Conservation (phyloP, 2,113 vertebrate genomes). For the Corydoras sp. region DNA sequence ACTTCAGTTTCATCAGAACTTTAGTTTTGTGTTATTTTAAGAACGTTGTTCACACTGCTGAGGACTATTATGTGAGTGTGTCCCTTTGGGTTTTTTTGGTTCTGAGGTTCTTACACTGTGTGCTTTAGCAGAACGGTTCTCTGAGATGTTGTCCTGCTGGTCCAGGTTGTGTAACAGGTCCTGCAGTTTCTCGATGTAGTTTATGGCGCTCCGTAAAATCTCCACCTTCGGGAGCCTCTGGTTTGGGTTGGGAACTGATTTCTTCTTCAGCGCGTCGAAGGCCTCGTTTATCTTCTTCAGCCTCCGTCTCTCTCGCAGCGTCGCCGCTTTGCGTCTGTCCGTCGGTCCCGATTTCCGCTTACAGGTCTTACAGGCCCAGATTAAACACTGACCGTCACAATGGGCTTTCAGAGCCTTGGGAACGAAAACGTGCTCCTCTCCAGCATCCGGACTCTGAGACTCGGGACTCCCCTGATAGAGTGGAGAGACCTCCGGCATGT, state of each 20-base stretch:
- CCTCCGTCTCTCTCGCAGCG: conserved; percentile 83
- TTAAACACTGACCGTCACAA: conserved; percentile 89
- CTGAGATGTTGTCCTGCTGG: conserved; percentile 78
- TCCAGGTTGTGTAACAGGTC: conserved; percentile 87
- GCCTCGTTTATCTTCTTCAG: conserved; percentile 99
- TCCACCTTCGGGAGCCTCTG: conserved; percentile 97
- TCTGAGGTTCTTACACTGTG: conserved; percentile 74
- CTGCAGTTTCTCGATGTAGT: conserved; percentile 91
- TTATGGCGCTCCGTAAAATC: conserved; percentile 94
- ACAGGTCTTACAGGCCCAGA: conserved; percentile 97
- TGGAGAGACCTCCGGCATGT: conserved; percentile 84
- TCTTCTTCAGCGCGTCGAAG: conserved; percentile 89
- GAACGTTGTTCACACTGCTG: too few relatives aligned
- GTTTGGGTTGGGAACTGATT: conserved; percentile 93
- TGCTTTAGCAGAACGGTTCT: conserved; percentile 67
- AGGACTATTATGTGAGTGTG: neutral
- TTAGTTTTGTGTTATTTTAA: too few relatives aligned
- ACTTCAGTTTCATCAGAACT: too few relatives aligned
- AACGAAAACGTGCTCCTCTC: conserved; percentile 88
- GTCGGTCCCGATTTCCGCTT: conserved; percentile 91
- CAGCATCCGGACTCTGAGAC: conserved; percentile 82
- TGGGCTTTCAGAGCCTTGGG: conserved; percentile 86
- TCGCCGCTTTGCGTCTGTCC: conserved; percentile 90
- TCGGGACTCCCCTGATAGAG: conserved; percentile 80
- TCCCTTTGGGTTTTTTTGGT: neutral